These are phyloP conservation scores for Euplexia lucipara DNA, from an alignment of 2,888 invertebrate genomes.

Conservation along the genomic window DNA sequence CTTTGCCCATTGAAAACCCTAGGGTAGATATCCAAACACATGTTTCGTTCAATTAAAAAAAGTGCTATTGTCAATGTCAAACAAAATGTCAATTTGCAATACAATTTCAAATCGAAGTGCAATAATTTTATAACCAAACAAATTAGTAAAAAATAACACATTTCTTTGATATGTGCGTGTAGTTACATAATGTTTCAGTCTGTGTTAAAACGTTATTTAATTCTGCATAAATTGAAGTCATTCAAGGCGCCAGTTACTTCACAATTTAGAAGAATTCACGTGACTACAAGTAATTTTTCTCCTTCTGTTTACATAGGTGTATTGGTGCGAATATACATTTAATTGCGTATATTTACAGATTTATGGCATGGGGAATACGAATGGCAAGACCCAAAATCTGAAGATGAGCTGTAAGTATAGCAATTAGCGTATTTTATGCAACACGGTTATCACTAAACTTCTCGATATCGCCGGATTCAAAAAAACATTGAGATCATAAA, in stretches of 20 bases:
- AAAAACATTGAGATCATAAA: not conserved
- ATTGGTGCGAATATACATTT: slow-evolving; percentile 17
- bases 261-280: slow-evolving; percentile 71
- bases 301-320: slow-evolving; percentile 36
- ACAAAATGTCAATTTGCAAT: no score
- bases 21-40: slow-evolving; percentile 11
- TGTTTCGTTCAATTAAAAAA: not conserved
- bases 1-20: no score
- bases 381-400: slow-evolving; percentile 97
- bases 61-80: slow-evolving; percentile 4
- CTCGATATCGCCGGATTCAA: not conserved
- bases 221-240: slow-evolving; percentile 52
- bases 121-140: slow-evolving; percentile 66
- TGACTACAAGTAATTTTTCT: slow-evolving; percentile 73
- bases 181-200: slow-evolving; percentile 70
- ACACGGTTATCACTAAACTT: slow-evolving; percentile 4
- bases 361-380: slow-evolving; percentile 96
- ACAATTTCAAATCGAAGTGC: slow-evolving; percentile 7
- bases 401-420: slow-evolving; percentile 96
- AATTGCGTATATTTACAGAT: slow-evolving; percentile 80
- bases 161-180: slow-evolving; percentile 55
- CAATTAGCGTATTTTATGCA: not conserved
- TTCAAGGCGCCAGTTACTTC: slow-evolving; percentile 49
- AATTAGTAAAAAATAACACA: slow-evolving; percentile 30
- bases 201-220: slow-evolving; percentile 45